phyloP scores from a whole-genome alignment of 2,888 invertebrate genomes.

The Acanthosepion lycidas region DNA sequence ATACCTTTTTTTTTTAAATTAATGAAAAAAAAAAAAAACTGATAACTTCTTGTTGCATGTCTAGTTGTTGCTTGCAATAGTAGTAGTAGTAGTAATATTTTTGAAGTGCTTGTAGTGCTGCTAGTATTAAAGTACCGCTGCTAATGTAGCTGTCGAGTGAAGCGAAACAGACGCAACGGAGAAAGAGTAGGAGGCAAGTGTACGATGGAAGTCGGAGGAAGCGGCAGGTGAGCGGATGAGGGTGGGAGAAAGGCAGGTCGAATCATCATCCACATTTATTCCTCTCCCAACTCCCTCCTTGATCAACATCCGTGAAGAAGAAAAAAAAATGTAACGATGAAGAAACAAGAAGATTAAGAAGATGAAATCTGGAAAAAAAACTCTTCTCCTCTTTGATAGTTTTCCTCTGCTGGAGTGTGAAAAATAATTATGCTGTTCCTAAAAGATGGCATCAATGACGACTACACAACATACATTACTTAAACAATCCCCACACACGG shows the following conservation, averaged over 20 bases:
- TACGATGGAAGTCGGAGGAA: not conserved
- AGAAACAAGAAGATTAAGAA: not conserved
- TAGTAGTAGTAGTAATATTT: not conserved
- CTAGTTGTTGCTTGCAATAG: not conserved
- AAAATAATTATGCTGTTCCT: not conserved
- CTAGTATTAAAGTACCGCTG: conserved; percentile 33
- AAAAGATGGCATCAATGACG: not conserved
- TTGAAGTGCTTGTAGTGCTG: conserved; percentile 1
- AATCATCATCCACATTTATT: not conserved
- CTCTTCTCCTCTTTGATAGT: not conserved
- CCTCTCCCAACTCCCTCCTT: not conserved
- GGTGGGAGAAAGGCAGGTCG: not conserved
- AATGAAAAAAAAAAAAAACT: not conserved
- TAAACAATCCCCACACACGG: not conserved
- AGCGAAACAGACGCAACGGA: not conserved
- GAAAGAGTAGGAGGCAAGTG: not conserved
- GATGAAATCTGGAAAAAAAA: not conserved
- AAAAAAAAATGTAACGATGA: not conserved
- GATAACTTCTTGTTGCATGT: not conserved
- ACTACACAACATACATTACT: not conserved
- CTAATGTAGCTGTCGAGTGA: conserved; percentile 7
- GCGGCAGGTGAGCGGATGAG: not conserved
- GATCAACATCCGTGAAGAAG: not conserved
- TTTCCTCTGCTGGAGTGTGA: not conserved
- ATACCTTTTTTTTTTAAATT: too few relatives aligned